These are phyloP conservation scores for Pygoscelis adeliae DNA, from an alignment of 2,113 vertebrate genomes.

Conservation along the genomic window DNA sequence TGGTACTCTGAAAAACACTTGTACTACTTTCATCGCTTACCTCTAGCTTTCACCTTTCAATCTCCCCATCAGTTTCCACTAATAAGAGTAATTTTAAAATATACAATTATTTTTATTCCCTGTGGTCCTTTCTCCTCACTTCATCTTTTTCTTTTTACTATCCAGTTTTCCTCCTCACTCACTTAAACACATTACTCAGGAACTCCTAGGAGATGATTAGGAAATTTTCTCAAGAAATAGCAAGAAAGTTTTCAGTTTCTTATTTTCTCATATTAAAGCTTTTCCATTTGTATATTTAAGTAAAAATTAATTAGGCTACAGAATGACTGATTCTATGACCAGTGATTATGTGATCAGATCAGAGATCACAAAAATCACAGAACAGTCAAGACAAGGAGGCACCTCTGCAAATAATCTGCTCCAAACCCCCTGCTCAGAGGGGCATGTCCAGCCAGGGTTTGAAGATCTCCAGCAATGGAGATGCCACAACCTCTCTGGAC, in stretches of 20 bases:
- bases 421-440: not conserved
- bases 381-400: not conserved
- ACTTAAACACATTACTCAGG: not conserved
- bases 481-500: not conserved
- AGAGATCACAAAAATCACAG: not conserved
- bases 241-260: not conserved
- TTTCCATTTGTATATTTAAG: not conserved
- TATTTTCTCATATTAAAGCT: not conserved
- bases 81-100: not conserved
- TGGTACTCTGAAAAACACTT: not conserved
- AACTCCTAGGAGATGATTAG: not conserved
- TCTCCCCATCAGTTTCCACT: not conserved
- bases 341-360: not conserved
- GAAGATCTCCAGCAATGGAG: not conserved
- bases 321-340: not conserved
- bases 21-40: not conserved
- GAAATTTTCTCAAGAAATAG: not conserved
- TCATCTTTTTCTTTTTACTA: not conserved
- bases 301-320: not conserved
- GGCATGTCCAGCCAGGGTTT: not conserved
- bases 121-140: not conserved
- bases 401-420: not conserved
- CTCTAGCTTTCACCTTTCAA: not conserved
- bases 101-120: not conserved
- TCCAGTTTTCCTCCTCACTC: not conserved